Conservation (phyloP, 2,113 vertebrate genomes). For the Labeo catla region DNA sequence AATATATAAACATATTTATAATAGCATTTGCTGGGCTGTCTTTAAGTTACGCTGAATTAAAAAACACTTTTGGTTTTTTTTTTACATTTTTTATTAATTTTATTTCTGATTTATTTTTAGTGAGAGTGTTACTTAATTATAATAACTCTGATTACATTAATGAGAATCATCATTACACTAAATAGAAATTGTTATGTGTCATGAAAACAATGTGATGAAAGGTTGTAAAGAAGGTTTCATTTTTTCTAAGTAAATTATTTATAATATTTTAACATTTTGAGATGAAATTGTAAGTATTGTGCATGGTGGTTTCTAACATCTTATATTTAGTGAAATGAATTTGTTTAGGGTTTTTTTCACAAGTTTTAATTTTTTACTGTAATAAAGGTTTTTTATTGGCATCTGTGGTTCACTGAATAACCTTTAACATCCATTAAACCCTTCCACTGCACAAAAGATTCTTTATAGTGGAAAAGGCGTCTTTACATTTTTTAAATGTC, state of each 20-base stretch:
- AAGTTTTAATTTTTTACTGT: too few species aligned
- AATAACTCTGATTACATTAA: neutral
- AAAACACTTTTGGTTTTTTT: too few species aligned
- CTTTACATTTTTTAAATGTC: too few species aligned
- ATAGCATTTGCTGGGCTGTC: neutral
- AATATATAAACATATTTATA: too few species aligned
- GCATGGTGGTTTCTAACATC: neutral
- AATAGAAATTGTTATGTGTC: neutral
- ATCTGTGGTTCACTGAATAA: neutral
- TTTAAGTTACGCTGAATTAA: neutral
- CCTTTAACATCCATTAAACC: neutral
- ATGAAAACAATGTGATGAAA: neutral
- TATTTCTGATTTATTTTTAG: too few species aligned
- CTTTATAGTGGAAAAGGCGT: too few species aligned
- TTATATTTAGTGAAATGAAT: neutral
- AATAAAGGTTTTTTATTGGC: neutral
- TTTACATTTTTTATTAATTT: too few species aligned
- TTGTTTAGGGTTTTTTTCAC: neutral
- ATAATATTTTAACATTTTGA: neutral
- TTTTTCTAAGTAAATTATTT: neutral
- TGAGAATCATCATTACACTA: neutral
- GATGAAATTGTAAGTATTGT: neutral
- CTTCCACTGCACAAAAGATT: neutral
- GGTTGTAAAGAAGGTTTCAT: neutral
- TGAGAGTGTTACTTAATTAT: too few species aligned